Conservation (phyloP, 2,888 invertebrate genomes). For the Drosophila kambysellisi region DNA sequence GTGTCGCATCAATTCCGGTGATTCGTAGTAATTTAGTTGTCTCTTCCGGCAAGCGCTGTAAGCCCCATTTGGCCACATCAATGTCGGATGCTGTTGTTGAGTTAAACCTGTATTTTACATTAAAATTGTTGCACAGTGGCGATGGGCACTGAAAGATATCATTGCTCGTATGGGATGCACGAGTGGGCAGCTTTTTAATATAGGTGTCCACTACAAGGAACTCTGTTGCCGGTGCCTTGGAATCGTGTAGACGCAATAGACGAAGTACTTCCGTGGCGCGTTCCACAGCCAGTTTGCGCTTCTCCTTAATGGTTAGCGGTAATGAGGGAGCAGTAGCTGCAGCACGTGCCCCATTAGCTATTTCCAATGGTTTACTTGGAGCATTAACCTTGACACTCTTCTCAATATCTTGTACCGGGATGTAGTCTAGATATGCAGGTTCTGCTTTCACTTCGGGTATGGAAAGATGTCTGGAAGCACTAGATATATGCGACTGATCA, state of each 20-base stretch:
- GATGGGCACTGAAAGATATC: constrained; percentile 56
- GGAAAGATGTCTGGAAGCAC: background rate
- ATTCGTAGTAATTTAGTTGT: constrained; percentile 52
- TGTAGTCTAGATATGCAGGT: background rate
- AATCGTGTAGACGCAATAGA: constrained; percentile 1
- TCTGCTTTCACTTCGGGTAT: constrained; percentile 2
- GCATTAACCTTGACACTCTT: constrained; percentile 17
- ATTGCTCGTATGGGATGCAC: constrained; percentile 14
- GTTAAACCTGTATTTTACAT: constrained; percentile 61
- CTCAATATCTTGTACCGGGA: constrained; percentile 25
- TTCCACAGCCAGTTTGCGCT: constrained; percentile 37
- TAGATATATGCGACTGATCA: background rate
- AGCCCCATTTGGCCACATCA: constrained; percentile 53
- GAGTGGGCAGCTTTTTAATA: constrained; percentile 42
- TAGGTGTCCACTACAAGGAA: constrained; percentile 58
- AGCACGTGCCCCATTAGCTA: no score
- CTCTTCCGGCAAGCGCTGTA: constrained; percentile 40
- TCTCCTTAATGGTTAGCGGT: constrained; percentile 32
- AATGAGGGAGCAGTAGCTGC: no score
- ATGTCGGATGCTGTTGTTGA: constrained; percentile 48
- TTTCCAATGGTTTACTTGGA: constrained; percentile 15
- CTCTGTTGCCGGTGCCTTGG: constrained; percentile 26
- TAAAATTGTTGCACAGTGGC: constrained; percentile 62
- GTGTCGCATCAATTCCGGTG: constrained; percentile 48
- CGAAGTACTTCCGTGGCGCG: constrained; percentile 39